Percentiles rank a stretch among this genome's conserved stretches.
These are phyloP conservation scores for Actenoides lindsayi DNA, from an alignment of 2,113 vertebrate genomes.

Conservation along the genomic window DNA sequence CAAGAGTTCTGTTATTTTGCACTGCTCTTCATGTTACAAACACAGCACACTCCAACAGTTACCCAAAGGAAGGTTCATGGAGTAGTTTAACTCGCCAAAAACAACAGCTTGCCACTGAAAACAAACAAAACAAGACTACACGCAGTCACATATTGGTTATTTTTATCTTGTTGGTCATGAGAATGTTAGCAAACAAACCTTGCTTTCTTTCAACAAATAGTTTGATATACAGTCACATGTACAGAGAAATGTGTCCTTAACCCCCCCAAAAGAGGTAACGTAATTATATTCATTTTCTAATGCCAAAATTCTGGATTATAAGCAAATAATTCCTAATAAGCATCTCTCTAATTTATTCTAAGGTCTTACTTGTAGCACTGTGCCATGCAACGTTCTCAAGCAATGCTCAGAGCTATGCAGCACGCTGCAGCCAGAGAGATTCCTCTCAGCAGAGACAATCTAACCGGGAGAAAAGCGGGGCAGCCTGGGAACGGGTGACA, in stretches of 20 bases:
- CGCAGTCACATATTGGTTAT: neutral
- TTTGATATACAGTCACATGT: neutral
- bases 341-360: neutral
- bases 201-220: neutral
- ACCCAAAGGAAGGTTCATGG: neutral
- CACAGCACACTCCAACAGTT: neutral
- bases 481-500: neutral
- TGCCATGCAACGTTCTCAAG: neutral
- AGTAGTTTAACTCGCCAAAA: neutral
- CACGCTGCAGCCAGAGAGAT: neutral
- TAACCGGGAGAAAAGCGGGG: neutral
- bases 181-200: constrained; percentile 23
- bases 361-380: neutral
- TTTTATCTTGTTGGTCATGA: constrained; percentile 22
- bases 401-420: neutral
- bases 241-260: neutral
- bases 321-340: neutral
- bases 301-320: neutral
- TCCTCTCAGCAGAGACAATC: neutral
- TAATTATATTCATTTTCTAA: neutral
- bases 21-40: neutral
- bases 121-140: constrained; percentile 16
- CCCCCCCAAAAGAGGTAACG: neutral
- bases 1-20: neutral
- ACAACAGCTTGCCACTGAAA: constrained; percentile 42